These are phyloP conservation scores for Stegophylla sp. DNA, from an alignment of 2,888 invertebrate species.

Conservation along the genomic window DNA sequence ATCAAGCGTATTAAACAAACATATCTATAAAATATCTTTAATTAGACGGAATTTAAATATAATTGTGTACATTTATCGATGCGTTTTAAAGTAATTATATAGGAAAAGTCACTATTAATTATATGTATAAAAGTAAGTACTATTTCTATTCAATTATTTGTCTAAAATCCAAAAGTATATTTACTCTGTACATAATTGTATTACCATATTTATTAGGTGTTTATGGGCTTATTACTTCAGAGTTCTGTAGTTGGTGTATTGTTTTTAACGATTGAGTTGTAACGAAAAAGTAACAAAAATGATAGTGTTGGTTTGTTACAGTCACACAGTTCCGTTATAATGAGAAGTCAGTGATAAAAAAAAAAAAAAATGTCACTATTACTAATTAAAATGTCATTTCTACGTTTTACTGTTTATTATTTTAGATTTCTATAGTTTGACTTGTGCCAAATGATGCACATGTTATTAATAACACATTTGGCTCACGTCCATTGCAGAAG, in stretches of 20 bases:
- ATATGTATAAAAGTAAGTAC: no score
- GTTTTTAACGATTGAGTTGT: background rate
- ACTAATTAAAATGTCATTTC: slow-evolving; percentile 42
- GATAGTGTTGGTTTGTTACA: background rate
- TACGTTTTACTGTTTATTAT: slow-evolving; percentile 36
- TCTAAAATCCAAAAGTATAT: no score
- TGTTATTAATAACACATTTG: slow-evolving; percentile 54
- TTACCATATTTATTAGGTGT: no score
- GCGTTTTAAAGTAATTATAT: no score
- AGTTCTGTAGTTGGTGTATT: background rate
- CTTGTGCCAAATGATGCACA: slow-evolving; percentile 50
- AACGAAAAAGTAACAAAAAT: background rate
- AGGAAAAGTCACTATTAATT: no score
- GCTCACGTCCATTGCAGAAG: slow-evolving; percentile 38
- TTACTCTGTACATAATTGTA: no score
- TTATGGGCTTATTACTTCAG: no score
- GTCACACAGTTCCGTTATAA: background rate
- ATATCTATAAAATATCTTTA: no score
- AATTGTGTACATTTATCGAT: no score
- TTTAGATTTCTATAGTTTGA: slow-evolving; percentile 37
- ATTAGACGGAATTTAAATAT: no score
- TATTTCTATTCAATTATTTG: no score
- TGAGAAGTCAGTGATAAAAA: background rate
- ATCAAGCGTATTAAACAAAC: no score
- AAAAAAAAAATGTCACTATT: slow-evolving; percentile 3